Percentiles rank a stretch among this genome's conserved stretches.
These are phyloP conservation scores for Rosalia funebris DNA, from an alignment of 2,888 invertebrate genomes.

Conservation along the genomic window DNA sequence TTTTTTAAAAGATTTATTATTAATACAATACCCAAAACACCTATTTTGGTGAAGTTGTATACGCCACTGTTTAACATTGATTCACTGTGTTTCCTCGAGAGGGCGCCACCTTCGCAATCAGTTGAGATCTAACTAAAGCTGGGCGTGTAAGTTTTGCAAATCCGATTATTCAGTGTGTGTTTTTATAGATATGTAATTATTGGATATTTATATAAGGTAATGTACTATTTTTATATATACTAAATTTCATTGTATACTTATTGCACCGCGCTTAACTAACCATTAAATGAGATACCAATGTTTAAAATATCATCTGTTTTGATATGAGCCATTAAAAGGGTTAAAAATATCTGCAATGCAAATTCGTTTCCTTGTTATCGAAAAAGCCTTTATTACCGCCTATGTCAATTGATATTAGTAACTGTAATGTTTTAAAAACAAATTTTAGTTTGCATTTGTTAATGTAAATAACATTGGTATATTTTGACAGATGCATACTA, in stretches of 20 bases:
- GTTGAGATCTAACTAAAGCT: constrained; percentile 59
- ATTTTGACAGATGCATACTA: constrained; percentile 39
- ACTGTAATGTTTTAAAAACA: background rate
- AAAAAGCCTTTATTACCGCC: background rate
- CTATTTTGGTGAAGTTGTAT: too few relatives aligned
- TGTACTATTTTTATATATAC: constrained; percentile 41
- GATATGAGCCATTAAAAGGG: constrained; percentile 36
- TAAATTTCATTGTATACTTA: constrained; percentile 21
- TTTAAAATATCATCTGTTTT: constrained; percentile 56
- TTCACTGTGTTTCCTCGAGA: constrained; percentile 41
- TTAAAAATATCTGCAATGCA: constrained; percentile 38
- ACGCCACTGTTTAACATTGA: constrained; percentile 41
- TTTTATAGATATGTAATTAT: constrained; percentile 57
- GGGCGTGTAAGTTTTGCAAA: constrained; percentile 61
- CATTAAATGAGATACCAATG: constrained; percentile 38
- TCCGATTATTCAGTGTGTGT: constrained; percentile 58
- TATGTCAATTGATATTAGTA: background rate
- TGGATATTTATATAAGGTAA: constrained; percentile 54
- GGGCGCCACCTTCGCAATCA: constrained; percentile 47
- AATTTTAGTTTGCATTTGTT: constrained; percentile 4
- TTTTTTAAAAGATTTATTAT: too few relatives aligned
- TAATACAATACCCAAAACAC: too few relatives aligned
- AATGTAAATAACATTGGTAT: constrained; percentile 36
- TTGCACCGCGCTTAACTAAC: constrained; percentile 23
- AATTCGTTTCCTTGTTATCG: constrained; percentile 17